Conservation (phyloP, 2,113 vertebrate genomes). For the Bujurquina vittata region DNA sequence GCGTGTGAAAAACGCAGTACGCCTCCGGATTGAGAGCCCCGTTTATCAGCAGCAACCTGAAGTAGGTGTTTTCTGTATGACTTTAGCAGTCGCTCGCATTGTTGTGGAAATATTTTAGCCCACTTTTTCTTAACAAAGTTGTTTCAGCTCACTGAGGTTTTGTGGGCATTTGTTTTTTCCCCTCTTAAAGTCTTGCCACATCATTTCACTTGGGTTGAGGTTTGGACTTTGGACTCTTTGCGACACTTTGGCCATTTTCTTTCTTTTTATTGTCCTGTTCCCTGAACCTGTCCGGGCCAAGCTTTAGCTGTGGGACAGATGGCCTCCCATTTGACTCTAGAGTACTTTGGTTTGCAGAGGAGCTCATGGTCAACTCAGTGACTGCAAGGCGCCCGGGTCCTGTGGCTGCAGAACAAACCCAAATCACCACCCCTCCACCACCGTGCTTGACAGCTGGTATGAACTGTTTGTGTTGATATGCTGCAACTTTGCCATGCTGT, state of each 20-base stretch:
- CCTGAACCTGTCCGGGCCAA: neutral
- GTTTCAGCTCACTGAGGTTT: neutral
- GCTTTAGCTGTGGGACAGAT: neutral
- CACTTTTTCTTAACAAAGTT: neutral
- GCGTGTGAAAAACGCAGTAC: neutral
- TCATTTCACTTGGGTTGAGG: neutral
- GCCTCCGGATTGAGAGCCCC: neutral
- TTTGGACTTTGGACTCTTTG: neutral
- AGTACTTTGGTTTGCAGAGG: neutral
- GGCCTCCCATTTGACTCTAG: neutral
- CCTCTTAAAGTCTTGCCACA: neutral
- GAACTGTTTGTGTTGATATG: neutral
- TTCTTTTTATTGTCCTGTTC: neutral
- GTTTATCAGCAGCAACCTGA: neutral
- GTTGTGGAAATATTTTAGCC: neutral
- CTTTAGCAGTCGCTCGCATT: neutral
- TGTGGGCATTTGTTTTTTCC: neutral
- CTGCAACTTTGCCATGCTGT: neutral
- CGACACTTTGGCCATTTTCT: neutral
- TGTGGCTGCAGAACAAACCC: neutral
- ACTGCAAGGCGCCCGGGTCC: neutral
- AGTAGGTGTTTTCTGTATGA: neutral
- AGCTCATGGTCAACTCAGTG: neutral
- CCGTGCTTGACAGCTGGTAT: neutral
- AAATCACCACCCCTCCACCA: neutral